phyloP scores from a whole-genome alignment of 2,113 vertebrate species.

The Struthio camelus region DNA sequence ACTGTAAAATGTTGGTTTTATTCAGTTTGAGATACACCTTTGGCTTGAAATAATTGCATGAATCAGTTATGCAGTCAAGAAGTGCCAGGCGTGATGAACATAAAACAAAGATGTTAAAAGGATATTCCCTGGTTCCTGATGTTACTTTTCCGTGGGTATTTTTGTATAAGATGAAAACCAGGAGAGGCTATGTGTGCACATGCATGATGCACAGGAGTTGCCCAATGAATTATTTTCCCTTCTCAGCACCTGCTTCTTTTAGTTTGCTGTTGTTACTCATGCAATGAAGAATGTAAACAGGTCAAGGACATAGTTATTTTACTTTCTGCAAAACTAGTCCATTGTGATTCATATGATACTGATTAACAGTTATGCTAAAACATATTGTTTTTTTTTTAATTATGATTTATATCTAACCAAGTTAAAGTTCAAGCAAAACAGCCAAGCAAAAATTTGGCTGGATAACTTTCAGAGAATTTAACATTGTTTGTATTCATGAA shows the following conservation, averaged over 20 bases:
- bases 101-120: not conserved
- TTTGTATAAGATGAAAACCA: not conserved
- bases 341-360: not conserved
- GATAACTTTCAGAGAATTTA: not conserved
- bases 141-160: not conserved
- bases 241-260: not conserved
- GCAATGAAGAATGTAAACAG: not conserved
- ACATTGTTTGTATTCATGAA: not conserved
- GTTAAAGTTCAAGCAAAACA: not conserved
- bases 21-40: not conserved
- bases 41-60: not conserved
- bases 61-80: not conserved
- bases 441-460: not conserved
- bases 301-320: not conserved
- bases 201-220: not conserved
- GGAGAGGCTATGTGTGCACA: not conserved
- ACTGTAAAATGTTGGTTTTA: not conserved
- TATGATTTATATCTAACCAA: not conserved
- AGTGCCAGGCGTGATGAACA: not conserved
- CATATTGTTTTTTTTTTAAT: not conserved
- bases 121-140: not conserved
- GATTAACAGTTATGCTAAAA: not conserved
- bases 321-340: not conserved
- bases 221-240: not conserved
- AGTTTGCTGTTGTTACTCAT: not conserved